Base-by-base conservation (phyloP, 1,140 invertebrate genomes). In the Rhagoletis pomonella region DNA sequence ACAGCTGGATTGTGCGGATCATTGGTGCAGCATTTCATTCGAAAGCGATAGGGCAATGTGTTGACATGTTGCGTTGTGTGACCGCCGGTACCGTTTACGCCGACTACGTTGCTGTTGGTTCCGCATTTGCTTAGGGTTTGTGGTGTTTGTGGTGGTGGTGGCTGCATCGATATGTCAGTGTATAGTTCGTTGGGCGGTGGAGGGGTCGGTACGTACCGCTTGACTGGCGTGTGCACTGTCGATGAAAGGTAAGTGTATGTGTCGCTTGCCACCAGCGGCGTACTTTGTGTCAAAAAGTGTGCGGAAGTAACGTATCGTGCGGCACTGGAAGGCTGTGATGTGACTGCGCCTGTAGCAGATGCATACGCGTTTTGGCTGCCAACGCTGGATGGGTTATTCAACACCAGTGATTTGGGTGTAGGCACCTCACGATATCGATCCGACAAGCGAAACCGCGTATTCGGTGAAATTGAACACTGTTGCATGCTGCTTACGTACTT, bases 151-250 rank as follows among this genome's bases (percentile, higher is more conserved):
- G 10, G 14, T 19, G 29, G 17, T 50, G 29, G 5, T 60, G 59
- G 42, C 12, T 84, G 87, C 9, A 87, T 47, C 14, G 84, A 44
- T 60, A 62, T 62, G 58, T 60, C 59, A 14, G 84, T 17, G 12
- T 67, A 87, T 89, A 50, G 44, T 58, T 93, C 91, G 17, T 86
- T 89, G n/a, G 90, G 89, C n/a, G 91, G 89, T 2, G 92, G 92
- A n/a, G 92, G 92, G 3, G 92, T 93, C 5, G 92, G 92, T 17
- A 93, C 90, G 87, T 93, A 93, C 0, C 92, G 89, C 88, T 93
- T 93, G 0, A 93, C 92, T 4, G 92, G 92, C 42, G 92, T 93
- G 77, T 93, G 92, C 12, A 92, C 92, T 12, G 91, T 90, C 14
- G 92, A 91, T 1, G 91, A 89, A 62, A 93, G 87, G 87, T 92